phyloP scores from a whole-genome alignment of 2,888 invertebrate genomes.

The Apomyelois bistriatella region DNA sequence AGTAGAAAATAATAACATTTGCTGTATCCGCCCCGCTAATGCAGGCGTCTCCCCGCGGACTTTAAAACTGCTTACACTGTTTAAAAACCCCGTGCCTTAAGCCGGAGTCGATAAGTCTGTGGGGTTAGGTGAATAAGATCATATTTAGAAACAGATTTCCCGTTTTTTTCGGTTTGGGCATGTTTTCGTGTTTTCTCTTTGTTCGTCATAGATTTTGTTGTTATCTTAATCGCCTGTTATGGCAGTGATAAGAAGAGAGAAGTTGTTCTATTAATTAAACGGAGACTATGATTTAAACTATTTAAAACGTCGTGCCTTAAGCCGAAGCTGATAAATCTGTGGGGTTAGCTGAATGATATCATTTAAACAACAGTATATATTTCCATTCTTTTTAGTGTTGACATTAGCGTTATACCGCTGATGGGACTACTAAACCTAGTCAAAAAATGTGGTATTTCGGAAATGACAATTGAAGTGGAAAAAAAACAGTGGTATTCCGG shows the following conservation, averaged over 20 bases:
- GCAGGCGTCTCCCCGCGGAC: constrained; percentile 22
- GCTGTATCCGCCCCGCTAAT: constrained; percentile 23
- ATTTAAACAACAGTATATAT: neutral
- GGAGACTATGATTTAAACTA: too few relatives aligned
- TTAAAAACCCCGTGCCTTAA: constrained; percentile 17
- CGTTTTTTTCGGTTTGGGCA: neutral
- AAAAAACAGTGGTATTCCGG: too few relatives aligned
- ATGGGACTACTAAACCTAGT: too few relatives aligned
- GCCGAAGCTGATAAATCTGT: constrained; percentile 17
- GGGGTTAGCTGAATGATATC: constrained; percentile 6
- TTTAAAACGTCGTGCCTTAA: constrained; percentile 17
- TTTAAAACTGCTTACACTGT: constrained; percentile 22
- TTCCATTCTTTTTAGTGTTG: neutral
- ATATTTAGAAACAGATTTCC: neutral
- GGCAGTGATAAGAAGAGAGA: too few relatives aligned
- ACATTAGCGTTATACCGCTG: too few relatives aligned
- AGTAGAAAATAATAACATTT: constrained; percentile 24
- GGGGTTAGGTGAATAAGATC: constrained; percentile 7
- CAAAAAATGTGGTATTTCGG: too few relatives aligned
- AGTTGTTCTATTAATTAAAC: too few relatives aligned
- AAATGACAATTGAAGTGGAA: too few relatives aligned
- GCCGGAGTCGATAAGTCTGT: constrained; percentile 18
- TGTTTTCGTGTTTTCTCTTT: too few relatives aligned
- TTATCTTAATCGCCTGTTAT: too few relatives aligned
- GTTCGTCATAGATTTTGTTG: too few relatives aligned